A percentile compares a stretch with the other conserved stretches of the same genome.
These are phyloP conservation scores for Gymnodraco acuticeps DNA, from an alignment of 2,797 vertebrate species.

Conservation along the genomic window DNA sequence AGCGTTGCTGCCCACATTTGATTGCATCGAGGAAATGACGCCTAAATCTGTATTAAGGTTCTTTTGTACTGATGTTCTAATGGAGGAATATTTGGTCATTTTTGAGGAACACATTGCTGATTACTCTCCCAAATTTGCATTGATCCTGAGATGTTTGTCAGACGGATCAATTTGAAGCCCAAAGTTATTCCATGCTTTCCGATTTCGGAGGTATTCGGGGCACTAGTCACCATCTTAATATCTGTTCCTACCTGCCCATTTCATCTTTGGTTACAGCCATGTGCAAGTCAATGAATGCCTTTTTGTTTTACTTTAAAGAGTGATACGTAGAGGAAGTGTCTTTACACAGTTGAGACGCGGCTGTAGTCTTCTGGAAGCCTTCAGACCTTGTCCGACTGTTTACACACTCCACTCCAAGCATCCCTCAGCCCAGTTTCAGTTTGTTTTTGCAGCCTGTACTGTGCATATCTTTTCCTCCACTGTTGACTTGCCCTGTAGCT, in stretches of 20 bases:
- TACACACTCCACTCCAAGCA: constrained; percentile 75
- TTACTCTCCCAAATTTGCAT: constrained; percentile 37
- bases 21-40: constrained; percentile 59
- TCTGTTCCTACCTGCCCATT: constrained; percentile 51
- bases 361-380: constrained; percentile 32
- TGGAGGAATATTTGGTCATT: constrained; percentile 62
- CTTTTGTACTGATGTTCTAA: constrained; percentile 62
- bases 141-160: constrained; percentile 31
- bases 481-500: constrained; percentile 74
- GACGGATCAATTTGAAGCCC: constrained; percentile 36
- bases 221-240: constrained; percentile 39
- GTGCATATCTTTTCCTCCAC: constrained; percentile 67
- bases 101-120: constrained; percentile 42
- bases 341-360: constrained; percentile 47
- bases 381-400: constrained; percentile 56
- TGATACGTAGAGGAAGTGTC: constrained; percentile 45
- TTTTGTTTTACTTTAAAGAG: constrained; percentile 54
- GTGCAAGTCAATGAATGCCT: constrained; percentile 54
- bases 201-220: constrained; percentile 38
- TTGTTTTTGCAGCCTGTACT: constrained; percentile 66
- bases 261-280: constrained; percentile 57
- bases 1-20: constrained; percentile 49
- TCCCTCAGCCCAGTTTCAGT: constrained; percentile 66
- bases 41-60: constrained; percentile 57
- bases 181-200: constrained; percentile 39